phyloP scores from a whole-genome alignment of 2,797 vertebrate genomes.

The Acanthurus tractus region DNA sequence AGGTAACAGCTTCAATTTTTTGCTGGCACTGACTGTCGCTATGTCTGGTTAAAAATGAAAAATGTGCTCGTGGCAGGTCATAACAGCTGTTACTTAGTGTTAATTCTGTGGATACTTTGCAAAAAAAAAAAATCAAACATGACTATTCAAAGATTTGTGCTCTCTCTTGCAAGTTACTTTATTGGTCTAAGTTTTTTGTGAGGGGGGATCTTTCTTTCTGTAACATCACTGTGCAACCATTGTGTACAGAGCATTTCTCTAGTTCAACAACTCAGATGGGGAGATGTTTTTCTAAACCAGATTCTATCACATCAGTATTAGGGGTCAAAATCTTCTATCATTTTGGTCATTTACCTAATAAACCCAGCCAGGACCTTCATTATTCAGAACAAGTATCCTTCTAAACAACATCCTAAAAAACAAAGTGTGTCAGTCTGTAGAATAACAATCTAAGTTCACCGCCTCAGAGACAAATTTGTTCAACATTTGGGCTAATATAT shows the following conservation, averaged over 20 bases:
- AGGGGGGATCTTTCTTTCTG: neutral
- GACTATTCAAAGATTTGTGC: neutral
- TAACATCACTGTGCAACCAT: neutral
- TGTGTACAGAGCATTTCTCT: neutral
- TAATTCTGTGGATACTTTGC: neutral
- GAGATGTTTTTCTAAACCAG: neutral
- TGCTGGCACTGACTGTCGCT: neutral
- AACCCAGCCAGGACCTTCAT: too few species aligned
- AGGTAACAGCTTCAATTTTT: constrained; percentile 1
- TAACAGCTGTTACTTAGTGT: neutral
- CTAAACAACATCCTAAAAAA: too few species aligned
- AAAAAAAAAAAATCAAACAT: neutral
- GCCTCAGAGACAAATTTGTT: too few species aligned
- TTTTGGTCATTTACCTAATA: too few species aligned
- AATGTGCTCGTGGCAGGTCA: neutral
- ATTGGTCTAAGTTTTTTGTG: neutral
- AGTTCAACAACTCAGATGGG: too few species aligned
- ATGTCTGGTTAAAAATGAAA: neutral
- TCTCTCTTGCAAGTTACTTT: neutral
- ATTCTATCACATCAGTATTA: neutral
- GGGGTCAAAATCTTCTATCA: neutral
- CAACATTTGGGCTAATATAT: too few species aligned
- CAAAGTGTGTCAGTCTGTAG: too few species aligned
- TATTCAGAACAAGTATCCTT: too few species aligned
- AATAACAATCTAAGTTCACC: too few species aligned